Evolutionary conservation across 2,113 vertebrate species (phyloP).

Genomic region (Chauna torquata): DNA sequence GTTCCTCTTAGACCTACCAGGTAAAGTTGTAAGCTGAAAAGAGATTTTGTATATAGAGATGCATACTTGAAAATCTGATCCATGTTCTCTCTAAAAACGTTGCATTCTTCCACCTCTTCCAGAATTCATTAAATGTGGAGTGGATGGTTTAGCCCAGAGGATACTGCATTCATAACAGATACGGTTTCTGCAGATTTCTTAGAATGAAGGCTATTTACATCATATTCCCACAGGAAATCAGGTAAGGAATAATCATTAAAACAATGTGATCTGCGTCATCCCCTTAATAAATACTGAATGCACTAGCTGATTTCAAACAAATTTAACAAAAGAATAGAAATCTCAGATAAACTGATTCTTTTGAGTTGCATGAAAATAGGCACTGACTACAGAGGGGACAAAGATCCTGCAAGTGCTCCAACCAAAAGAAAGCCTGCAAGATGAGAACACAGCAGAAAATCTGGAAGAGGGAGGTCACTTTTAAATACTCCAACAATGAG

Average conservation of each 20-base stretch:
- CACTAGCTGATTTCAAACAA: not conserved
- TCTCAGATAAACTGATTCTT: not conserved
- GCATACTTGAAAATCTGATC: not conserved
- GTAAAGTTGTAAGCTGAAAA: not conserved
- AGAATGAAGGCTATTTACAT: not conserved
- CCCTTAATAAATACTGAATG: not conserved
- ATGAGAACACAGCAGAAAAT: not conserved
- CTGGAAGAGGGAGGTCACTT: conserved; percentile 44
- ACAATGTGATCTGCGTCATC: not conserved
- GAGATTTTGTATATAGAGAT: not conserved
- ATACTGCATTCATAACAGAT: not conserved
- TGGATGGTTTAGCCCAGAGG: not conserved
- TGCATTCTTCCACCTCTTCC: not conserved
- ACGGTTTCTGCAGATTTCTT: not conserved
- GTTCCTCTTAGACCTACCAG: not conserved
- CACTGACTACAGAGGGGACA: not conserved
- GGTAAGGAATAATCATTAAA: not conserved
- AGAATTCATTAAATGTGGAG: not conserved
- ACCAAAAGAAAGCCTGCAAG: not conserved
- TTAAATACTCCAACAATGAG: conserved; percentile 29
- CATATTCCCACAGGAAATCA: not conserved
- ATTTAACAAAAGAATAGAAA: not conserved
- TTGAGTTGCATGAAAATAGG: not conserved
- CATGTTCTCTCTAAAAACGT: not conserved
- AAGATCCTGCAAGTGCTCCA: not conserved